Base-by-base conservation (phyloP, 2,888 invertebrate genomes). In the Bellardia pandia region DNA sequence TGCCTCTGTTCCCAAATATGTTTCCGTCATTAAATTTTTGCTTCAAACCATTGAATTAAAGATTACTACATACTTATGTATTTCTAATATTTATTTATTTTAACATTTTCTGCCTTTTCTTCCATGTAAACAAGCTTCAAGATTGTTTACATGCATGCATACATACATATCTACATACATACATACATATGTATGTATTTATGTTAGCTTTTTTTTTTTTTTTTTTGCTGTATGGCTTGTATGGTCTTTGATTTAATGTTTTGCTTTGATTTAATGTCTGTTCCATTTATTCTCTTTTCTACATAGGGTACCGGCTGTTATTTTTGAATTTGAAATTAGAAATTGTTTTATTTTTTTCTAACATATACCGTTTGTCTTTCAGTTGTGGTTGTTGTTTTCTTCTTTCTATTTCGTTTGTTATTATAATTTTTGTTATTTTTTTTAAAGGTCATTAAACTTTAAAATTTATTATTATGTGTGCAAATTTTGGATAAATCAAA, bases 301-400 rank as follows among this genome's bases (percentile, higher is more conserved):
- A 48, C 48, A 62, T 51, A n/a, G n/a, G n/a, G n/a, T n/a, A 37
- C 51, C 62, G 64, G 64, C 76, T 53, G 76, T 76, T 64, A 53
- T 64, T 76, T 23, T 76, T 53, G 40, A 74, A 60, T 58, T 60
- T 58, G 58, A 64, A 64, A 62, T 76, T 76, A 76, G 64, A 76
- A 76, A 76, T 53, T 37, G n/a, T 68, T 51, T 37, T 51, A n/a
- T 76, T 76, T 76, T 74, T 23, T 51, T 48, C 51, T 23, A 48
- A 13, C 13, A 48, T 48, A 48, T 48, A 7, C 37, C 37, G 13
- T 51, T 51, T n/a, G 13, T 3, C 45, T 11, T 23, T 0, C 23
- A 1, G 23, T 23, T 23, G 23, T 23, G 23, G 0, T 23, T 11
- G 11, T 45, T 51, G 13, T 5, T 3, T 13, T 51, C 16, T 23